Base-by-base conservation (phyloP, 2,797 vertebrate genomes). In the Thunnus albacares region DNA sequence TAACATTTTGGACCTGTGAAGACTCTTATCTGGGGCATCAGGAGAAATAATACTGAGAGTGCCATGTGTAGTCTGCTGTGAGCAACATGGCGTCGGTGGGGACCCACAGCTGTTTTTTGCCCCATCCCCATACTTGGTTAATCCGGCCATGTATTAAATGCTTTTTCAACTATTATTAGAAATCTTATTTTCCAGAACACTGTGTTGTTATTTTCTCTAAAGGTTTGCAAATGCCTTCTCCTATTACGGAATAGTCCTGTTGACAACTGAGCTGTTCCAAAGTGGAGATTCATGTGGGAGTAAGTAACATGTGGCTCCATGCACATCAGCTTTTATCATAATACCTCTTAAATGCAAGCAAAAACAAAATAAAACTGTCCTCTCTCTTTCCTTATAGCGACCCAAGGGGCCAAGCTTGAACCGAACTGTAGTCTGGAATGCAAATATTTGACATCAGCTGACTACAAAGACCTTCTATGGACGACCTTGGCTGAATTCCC, bases 401-500 rank as follows among this genome's bases (percentile, higher is more conserved):
- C 93, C 26, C 95, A 91, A 59, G 94, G 89, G 64, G 95, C 94
- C 77, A 96, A 96, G 77, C 92, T 91, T 4, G 95, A 97, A 81
- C 94, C 93, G 0, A 95, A 92, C 18, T 99, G 97, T 87, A 95
- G 92, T 85, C 89, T 98, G 83, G 95, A 96, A 80, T 99, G 97
- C 77, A 96, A 96, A 90, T 96, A 96, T 87, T 93, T 98, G 90
- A 97, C 96, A 9, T 87, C 94, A 74, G 94, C 92, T 15, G 97
- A 99, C 75, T 99, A 99, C 93, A 96, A 93, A 66, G 96, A 97
- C 61, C 94, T 99, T 79, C 93, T 99, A 79, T 98, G 97, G 97
- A 99, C 97, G 2, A 97, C 97, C 0, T 86, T 98, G 18, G 97
- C 97, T 6, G 98, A 99, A 90, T 97, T 99, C 84, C 97, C 97